phyloP scores from a whole-genome alignment of 2,797 vertebrate genomes.

The Chaetophractus vellerosus region DNA sequence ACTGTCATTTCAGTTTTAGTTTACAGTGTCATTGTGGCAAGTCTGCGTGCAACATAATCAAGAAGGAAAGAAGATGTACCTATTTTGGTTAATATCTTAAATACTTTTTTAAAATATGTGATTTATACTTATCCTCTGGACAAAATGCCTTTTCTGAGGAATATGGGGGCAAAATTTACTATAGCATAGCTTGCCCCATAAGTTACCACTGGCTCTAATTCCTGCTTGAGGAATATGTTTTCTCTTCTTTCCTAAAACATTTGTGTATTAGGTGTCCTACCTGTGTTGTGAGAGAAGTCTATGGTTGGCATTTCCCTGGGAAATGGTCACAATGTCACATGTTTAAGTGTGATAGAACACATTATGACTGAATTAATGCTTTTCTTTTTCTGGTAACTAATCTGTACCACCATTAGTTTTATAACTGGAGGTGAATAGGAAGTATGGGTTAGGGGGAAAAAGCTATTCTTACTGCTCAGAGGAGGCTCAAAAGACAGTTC shows the following conservation, averaged over 20 bases:
- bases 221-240: conserved; percentile 2
- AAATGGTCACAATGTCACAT: conserved; percentile 55
- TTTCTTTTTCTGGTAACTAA: conserved; percentile 66
- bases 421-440: conserved; percentile 50
- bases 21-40: conserved; percentile 15
- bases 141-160: conserved; percentile 54
- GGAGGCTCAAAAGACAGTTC: conserved; percentile 44
- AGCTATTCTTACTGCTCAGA: conserved; percentile 7
- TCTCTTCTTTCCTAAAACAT: conserved; percentile 44
- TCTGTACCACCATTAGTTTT: conserved; percentile 54
- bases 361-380: conserved; percentile 53
- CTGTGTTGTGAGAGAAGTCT: conserved; percentile 32
- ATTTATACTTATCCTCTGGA: conserved; percentile 44
- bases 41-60: conserved; percentile 27
- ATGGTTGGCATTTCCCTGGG: conserved; percentile 45
- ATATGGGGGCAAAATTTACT: not conserved
- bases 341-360: conserved; percentile 55
- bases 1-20: conserved; percentile 60
- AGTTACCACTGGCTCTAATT: not conserved
- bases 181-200: not conserved
- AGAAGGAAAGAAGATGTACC: not conserved
- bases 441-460: conserved; percentile 59
- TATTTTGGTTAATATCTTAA: conserved; percentile 52
- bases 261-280: not conserved
- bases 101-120: conserved; percentile 58